A percentile compares a stretch with the other conserved stretches of the same genome.
These are phyloP conservation scores for Oikopleura dioica DNA, from an alignment of 23 tunicate genomes.

Conservation along the genomic window DNA sequence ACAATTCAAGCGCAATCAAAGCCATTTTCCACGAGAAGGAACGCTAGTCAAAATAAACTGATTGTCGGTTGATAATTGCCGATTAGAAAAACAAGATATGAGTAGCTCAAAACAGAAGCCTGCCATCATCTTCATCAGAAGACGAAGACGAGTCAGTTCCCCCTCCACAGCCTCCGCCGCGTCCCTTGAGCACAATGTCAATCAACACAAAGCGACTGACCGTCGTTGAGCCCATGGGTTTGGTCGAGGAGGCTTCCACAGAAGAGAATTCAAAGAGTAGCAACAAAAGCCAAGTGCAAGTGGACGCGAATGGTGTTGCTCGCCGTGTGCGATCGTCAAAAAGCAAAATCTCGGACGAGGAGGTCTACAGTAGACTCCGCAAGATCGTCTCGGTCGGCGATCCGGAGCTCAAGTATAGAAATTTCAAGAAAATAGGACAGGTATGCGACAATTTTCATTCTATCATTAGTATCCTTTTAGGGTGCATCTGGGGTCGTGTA, in stretches of 20 bases:
- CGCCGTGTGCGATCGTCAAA: background rate
- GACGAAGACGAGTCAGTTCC: too few relatives aligned
- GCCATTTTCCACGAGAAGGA: too few relatives aligned
- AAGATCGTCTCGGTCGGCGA: slow-evolving; percentile 78
- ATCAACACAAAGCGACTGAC: background rate
- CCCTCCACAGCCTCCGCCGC: slow-evolving; percentile 1
- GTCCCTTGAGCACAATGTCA: background rate
- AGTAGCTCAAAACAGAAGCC: too few relatives aligned
- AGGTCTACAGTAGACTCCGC: background rate
- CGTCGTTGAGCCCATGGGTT: background rate
- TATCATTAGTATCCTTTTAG: slow-evolving; percentile 6
- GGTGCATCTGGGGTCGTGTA: slow-evolving; percentile 84
- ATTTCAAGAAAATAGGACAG: slow-evolving; percentile 92
- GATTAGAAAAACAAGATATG: too few relatives aligned
- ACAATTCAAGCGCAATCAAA: too few relatives aligned
- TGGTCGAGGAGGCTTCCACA: background rate
- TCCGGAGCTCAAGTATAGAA: slow-evolving; percentile 50
- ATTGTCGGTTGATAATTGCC: too few relatives aligned
- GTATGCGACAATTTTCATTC: background rate
- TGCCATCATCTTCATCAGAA: too few relatives aligned
- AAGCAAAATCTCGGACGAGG: background rate
- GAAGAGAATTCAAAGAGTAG: too few relatives aligned
- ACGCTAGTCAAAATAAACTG: too few relatives aligned
- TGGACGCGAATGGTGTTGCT: background rate
- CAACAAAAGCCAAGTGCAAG: background rate